Evolutionary conservation across 1,140 invertebrate species (phyloP).

Genomic region (Leptinotarsa defecta): DNA sequence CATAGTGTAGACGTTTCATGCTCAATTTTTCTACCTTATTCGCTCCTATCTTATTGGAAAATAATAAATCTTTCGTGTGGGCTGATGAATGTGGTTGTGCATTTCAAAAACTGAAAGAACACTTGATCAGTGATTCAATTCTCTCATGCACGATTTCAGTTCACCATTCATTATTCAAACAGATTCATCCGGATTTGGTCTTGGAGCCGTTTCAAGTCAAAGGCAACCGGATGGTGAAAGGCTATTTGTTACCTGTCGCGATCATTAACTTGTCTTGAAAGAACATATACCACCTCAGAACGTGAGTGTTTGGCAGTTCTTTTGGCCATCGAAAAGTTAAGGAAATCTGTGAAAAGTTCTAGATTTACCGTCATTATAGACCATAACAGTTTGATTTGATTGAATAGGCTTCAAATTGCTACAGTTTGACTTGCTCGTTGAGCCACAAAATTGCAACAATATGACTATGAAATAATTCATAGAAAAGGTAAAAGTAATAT

Average conservation of each 20-base stretch:
- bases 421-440: slow-evolving; percentile 56
- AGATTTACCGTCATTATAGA: slow-evolving; percentile 59
- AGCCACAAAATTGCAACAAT: slow-evolving; percentile 30
- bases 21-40: not conserved
- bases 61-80: not conserved
- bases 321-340: slow-evolving; percentile 54
- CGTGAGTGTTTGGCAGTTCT: slow-evolving; percentile 59
- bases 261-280: slow-evolving; percentile 47
- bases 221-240: slow-evolving; percentile 11
- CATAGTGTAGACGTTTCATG: not conserved
- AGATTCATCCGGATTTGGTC: slow-evolving; percentile 36
- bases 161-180: slow-evolving; percentile 39
- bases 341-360: slow-evolving; percentile 53
- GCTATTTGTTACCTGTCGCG: slow-evolving; percentile 25
- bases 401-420: slow-evolving; percentile 55
- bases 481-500: slow-evolving; percentile 16
- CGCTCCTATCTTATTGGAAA: not conserved
- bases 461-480: slow-evolving; percentile 12
- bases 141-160: slow-evolving; percentile 28
- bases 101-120: slow-evolving; percentile 22
- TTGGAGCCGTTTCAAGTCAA: slow-evolving; percentile 41
- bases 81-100: slow-evolving; percentile 1
- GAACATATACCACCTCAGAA: slow-evolving; percentile 57
- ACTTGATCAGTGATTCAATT: slow-evolving; percentile 19
- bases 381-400: slow-evolving; percentile 56